Evolutionary conservation across 2,888 invertebrate genomes (phyloP).

Genomic region (Gortyna flavago): DNA sequence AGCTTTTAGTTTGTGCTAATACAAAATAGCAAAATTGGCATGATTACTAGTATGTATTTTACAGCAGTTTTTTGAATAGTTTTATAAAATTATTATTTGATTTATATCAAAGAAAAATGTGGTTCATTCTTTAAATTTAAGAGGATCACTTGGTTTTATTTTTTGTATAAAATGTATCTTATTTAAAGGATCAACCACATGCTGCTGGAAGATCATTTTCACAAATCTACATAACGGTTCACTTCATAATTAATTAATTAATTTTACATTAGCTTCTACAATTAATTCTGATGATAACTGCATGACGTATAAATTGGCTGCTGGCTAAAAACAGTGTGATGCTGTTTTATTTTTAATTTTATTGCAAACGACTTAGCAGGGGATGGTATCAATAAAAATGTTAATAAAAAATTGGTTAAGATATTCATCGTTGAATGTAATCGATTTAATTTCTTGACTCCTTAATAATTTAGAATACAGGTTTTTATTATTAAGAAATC

Average conservation of each 20-base stretch:
- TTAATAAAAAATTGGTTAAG: neutral
- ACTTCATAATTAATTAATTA: constrained; percentile 11
- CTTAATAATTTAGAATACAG: neutral
- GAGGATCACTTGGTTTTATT: neutral
- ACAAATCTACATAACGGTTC: constrained; percentile 16
- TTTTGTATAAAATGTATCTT: neutral
- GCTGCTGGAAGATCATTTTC: constrained; percentile 11
- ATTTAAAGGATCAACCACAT: constrained; percentile 47
- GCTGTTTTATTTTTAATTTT: constrained; percentile 35
- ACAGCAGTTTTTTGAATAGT: constrained; percentile 3
- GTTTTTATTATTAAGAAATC: constrained; percentile 10
- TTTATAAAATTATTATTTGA: constrained; percentile 16
- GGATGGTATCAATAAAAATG: constrained; percentile 19
- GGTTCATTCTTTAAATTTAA: constrained; percentile 37
- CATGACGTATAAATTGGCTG: constrained; percentile 71
- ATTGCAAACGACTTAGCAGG: constrained; percentile 25
- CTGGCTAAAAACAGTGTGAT: constrained; percentile 68
- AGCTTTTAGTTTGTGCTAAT: constrained; percentile 35
- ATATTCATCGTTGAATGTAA: constrained; percentile 21
- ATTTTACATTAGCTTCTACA: constrained; percentile 45
- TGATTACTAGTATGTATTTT: constrained; percentile 43
- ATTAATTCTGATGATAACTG: constrained; percentile 65
- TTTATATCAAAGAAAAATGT: constrained; percentile 14
- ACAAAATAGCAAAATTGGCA: constrained; percentile 44
- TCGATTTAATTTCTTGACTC: neutral